A percentile compares a stretch with the other conserved stretches of the same genome.
These are phyloP conservation scores for Chrysomallon squamiferum DNA, from an alignment of 1,140 invertebrate species.

Conservation along the genomic window DNA sequence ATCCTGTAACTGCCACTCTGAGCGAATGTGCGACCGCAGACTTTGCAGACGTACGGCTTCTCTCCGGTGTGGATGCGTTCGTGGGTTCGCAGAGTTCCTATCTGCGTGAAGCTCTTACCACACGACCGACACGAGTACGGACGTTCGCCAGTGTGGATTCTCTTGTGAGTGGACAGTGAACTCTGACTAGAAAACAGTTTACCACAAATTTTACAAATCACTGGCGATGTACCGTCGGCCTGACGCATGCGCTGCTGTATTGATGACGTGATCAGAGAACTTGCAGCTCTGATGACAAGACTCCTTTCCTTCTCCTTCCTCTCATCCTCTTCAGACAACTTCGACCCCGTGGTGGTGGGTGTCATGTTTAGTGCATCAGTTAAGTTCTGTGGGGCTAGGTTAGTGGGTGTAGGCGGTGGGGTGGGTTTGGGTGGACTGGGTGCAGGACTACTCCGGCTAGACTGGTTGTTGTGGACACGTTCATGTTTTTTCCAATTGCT, in stretches of 20 bases:
- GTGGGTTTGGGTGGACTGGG: neutral
- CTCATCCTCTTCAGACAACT: neutral
- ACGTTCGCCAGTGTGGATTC: constrained; percentile 50
- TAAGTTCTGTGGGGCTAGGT: neutral
- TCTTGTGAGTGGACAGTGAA: constrained; percentile 42
- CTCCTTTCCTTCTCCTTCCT: constrained; percentile 4
- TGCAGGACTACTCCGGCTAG: neutral
- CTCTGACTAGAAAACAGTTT: constrained; percentile 48
- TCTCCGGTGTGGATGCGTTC: constrained; percentile 51
- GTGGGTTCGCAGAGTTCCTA: constrained; percentile 48
- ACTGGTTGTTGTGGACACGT: constrained; percentile 63
- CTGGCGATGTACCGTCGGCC: constrained; percentile 19
- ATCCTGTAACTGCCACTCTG: constrained; percentile 50
- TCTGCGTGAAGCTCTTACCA: constrained; percentile 50
- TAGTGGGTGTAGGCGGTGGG: neutral
- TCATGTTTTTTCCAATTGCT: constrained; percentile 65
- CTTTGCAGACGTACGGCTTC: constrained; percentile 50
- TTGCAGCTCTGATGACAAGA: constrained; percentile 7
- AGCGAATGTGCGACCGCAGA: constrained; percentile 49
- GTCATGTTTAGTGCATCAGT: constrained; percentile 1
- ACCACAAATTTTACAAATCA: constrained; percentile 47
- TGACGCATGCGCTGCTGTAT: constrained; percentile 19
- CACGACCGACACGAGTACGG: constrained; percentile 45
- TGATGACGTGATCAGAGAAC: constrained; percentile 20
- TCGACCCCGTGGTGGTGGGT: constrained; percentile 7